Conservation (phyloP, 2,113 vertebrate genomes). For the Xiphophorus maculatus region DNA sequence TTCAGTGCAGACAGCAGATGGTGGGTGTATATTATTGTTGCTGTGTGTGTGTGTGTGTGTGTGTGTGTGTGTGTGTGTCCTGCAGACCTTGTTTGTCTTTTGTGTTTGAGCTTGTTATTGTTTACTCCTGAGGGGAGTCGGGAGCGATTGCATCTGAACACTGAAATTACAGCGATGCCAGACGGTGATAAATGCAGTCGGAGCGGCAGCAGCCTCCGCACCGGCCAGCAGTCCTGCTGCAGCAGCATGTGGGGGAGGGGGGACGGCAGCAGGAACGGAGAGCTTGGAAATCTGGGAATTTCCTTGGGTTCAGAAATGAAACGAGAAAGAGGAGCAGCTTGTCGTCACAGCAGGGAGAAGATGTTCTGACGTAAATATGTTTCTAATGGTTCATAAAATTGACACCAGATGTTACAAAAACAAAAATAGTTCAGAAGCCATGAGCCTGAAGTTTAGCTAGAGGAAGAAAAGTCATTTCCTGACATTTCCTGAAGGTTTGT, state of each 20-base stretch:
- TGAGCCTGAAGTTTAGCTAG: background rate
- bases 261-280: background rate
- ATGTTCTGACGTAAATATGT: background rate
- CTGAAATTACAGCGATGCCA: conserved; percentile 83
- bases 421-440: background rate
- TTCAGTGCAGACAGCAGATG: background rate
- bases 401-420: background rate
- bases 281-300: conserved; percentile 1
- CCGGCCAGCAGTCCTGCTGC: conserved; percentile 13
- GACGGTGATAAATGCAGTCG: conserved; percentile 72
- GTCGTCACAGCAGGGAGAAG: background rate
- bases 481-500: background rate
- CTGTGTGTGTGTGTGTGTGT: conserved; percentile 15
- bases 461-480: background rate
- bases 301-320: no score
- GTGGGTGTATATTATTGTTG: conserved; percentile 35
- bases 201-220: conserved; percentile 44
- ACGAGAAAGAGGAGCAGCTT: background rate
- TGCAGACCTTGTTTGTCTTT: conserved; percentile 80
- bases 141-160: conserved; percentile 81
- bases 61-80: conserved; percentile 32
- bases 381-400: background rate
- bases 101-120: conserved; percentile 80
- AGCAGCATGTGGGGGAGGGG: conserved; percentile 16
- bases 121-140: conserved; percentile 79